Percentiles rank a stretch among this genome's conserved stretches.
Evolutionary conservation across 2,888 invertebrate species (phyloP).

Genomic region (Clistopyga incitator): DNA sequence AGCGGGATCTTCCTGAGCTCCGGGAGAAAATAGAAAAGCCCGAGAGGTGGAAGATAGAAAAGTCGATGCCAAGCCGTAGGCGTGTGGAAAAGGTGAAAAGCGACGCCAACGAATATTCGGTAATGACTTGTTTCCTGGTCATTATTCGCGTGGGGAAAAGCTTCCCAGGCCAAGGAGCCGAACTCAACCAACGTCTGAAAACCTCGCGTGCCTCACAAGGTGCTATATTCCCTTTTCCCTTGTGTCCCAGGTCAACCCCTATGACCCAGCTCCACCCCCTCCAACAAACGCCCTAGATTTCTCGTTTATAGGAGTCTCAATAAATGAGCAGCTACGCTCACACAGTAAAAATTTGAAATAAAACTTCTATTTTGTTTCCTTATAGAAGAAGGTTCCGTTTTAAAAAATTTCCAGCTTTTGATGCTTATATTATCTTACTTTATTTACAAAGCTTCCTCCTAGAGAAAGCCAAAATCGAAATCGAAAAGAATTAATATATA

Average conservation of each 20-base stretch:
- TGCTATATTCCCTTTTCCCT: slow-evolving; percentile 42
- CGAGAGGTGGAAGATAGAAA: slow-evolving; percentile 28
- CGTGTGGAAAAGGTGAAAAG: slow-evolving; percentile 57
- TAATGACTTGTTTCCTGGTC: slow-evolving; percentile 68
- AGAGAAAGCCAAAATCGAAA: too few species aligned
- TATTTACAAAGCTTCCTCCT: too few species aligned
- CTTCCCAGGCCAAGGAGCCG: slow-evolving; percentile 28
- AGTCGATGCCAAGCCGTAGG: slow-evolving; percentile 36
- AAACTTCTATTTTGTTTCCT: too few species aligned
- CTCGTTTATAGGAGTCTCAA: slow-evolving; percentile 46
- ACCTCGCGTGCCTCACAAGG: slow-evolving; percentile 31
- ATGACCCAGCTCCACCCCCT: slow-evolving; percentile 46
- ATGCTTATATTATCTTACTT: too few species aligned
- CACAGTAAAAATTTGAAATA: background rate
- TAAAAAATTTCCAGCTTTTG: too few species aligned
- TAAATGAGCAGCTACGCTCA: slow-evolving; percentile 8
- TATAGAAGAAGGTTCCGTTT: too few species aligned
- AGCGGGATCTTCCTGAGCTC: slow-evolving; percentile 23
- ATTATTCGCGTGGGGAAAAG: slow-evolving; percentile 62
- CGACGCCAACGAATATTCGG: slow-evolving; percentile 60
- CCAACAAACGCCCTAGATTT: slow-evolving; percentile 53
- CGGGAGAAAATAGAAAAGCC: slow-evolving; percentile 7
- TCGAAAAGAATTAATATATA: too few species aligned
- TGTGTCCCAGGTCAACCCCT: slow-evolving; percentile 52
- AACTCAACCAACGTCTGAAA: slow-evolving; percentile 37